Percentiles rank a stretch among this genome's conserved stretches.
These are phyloP conservation scores for Sebastes alutus DNA, from an alignment of 2,797 vertebrate species.

Conservation along the genomic window DNA sequence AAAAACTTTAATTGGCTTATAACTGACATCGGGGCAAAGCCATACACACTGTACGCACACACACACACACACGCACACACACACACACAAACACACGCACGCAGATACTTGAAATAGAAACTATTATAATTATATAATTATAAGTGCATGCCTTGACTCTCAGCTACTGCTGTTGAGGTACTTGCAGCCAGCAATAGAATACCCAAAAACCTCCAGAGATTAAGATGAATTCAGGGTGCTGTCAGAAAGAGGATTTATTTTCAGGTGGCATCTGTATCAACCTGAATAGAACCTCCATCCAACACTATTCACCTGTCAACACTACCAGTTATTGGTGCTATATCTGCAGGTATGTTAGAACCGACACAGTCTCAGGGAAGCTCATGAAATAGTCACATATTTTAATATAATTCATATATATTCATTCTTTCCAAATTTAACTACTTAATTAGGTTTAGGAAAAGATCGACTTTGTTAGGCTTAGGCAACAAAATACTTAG, in stretches of 20 bases:
- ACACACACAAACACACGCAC: neutral
- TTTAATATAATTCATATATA: too few relatives aligned
- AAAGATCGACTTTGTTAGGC: too few relatives aligned
- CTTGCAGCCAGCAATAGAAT: neutral
- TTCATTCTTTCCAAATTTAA: too few relatives aligned
- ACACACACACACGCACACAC: neutral
- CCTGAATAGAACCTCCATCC: neutral
- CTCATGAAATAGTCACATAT: too few relatives aligned
- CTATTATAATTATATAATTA: constrained; percentile 46
- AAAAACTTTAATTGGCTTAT: constrained; percentile 59
- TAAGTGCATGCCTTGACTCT: constrained; percentile 38
- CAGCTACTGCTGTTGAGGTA: neutral
- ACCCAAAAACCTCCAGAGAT: neutral
- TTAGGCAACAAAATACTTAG: too few relatives aligned
- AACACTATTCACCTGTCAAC: neutral
- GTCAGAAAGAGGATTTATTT: neutral
- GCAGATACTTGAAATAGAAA: constrained; percentile 37
- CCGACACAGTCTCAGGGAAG: too few relatives aligned
- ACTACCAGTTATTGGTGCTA: neutral
- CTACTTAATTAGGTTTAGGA: too few relatives aligned
- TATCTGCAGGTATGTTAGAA: too few relatives aligned
- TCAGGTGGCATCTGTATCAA: neutral
- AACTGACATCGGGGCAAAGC: constrained; percentile 18
- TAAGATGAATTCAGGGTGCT: neutral
- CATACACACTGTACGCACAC: neutral